These are phyloP conservation scores for Spatulosminthurus flaviceps DNA, from an alignment of 2,888 invertebrate species.

Conservation along the genomic window DNA sequence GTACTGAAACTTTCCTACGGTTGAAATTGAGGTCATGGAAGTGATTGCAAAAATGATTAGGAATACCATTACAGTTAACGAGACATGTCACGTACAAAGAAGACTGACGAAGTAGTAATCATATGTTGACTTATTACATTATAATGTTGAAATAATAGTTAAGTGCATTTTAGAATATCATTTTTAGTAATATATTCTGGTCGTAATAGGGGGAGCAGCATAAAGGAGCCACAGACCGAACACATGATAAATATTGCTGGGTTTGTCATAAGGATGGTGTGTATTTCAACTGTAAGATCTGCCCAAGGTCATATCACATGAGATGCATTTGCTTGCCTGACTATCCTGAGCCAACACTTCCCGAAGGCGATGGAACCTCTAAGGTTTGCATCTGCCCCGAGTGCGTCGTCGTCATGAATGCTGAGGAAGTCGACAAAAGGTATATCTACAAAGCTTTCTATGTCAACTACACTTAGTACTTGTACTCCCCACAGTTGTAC, in stretches of 20 bases:
- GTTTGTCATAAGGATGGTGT: conserved; percentile 79
- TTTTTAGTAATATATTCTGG: not conserved
- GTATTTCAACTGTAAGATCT: conserved; percentile 78
- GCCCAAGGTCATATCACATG: conserved; percentile 84
- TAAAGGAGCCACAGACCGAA: conserved; percentile 33
- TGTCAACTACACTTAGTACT: conserved; percentile 52
- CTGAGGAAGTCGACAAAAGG: conserved; percentile 78
- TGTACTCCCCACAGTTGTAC: conserved; percentile 10
- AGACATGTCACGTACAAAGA: not conserved
- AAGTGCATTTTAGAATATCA: not conserved
- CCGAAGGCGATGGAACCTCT: conserved; percentile 57
- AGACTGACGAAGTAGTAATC: not conserved
- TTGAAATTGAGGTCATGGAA: conserved; percentile 26
- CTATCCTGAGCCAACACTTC: conserved; percentile 42
- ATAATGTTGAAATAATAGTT: not conserved
- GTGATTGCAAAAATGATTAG: conserved; percentile 24
- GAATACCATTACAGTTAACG: not conserved
- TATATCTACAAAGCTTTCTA: conserved; percentile 63
- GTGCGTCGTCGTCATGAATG: conserved; percentile 78
- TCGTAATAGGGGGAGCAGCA: conserved; percentile 1
- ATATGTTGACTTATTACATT: not conserved
- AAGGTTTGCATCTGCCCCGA: conserved; percentile 77
- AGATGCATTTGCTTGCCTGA: conserved; percentile 73
- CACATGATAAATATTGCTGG: conserved; percentile 86
- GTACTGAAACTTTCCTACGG: not conserved